phyloP scores from a whole-genome alignment of 2,888 invertebrate genomes.

The Melieria crassipennis region DNA sequence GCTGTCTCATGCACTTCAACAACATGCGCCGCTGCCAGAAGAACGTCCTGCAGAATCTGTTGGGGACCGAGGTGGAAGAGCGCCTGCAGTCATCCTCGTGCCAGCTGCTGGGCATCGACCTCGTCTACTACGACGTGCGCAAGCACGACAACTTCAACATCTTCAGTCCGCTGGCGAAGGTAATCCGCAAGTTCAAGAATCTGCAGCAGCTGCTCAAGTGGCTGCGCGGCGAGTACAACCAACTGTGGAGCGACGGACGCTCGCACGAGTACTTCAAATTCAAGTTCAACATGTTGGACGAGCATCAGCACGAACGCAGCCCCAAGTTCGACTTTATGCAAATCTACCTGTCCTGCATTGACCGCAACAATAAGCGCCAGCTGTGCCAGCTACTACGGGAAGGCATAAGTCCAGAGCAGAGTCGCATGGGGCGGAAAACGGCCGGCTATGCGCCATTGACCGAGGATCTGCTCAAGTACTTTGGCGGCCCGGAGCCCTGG shows the following conservation, averaged over 20 bases:
- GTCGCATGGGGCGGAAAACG: no score
- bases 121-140: conserved; percentile 53
- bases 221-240: conserved; percentile 48
- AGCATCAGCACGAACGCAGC: conserved; percentile 28
- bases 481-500: conserved; percentile 13
- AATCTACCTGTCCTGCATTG: conserved; percentile 41
- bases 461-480: conserved; percentile 8
- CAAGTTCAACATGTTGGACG: conserved; percentile 42
- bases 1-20: conserved; percentile 48
- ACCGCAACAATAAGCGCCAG: conserved; percentile 40
- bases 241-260: conserved; percentile 37
- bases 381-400: conserved; percentile 26
- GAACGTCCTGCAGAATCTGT: conserved; percentile 46
- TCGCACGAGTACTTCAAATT: conserved; percentile 55
- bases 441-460: conserved; percentile 5
- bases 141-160: conserved; percentile 45
- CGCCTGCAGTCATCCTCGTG: conserved; percentile 36
- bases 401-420: no score
- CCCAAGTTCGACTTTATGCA: conserved; percentile 47
- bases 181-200: conserved; percentile 35
- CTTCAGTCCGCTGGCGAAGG: conserved; percentile 26
- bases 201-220: conserved; percentile 51
- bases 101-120: conserved; percentile 10
- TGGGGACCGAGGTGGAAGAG: conserved; percentile 52
- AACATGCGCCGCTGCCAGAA: conserved; percentile 42